Conservation (phyloP, 2,113 vertebrate species). For the Aldabrachelys gigantea region DNA sequence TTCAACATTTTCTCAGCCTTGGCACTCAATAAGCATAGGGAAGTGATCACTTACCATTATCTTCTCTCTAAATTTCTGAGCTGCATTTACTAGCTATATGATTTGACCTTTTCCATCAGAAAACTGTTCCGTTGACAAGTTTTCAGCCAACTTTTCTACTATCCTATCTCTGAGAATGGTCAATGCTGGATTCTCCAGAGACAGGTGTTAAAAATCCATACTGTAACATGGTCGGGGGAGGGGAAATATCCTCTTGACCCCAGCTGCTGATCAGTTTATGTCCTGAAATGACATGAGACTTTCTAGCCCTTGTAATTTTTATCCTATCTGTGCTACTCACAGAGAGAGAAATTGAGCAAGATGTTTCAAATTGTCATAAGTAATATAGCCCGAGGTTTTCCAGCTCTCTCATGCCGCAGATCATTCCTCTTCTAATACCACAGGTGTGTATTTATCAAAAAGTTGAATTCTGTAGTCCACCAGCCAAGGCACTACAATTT, state of each 20-base stretch:
- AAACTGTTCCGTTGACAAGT: not conserved
- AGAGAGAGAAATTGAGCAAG: not conserved
- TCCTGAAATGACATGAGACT: not conserved
- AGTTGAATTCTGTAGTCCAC: not conserved
- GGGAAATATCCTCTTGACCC: not conserved
- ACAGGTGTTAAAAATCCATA: not conserved
- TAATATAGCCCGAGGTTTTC: not conserved
- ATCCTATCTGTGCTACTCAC: not conserved
- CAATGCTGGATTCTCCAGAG: not conserved
- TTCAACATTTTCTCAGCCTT: too few species aligned
- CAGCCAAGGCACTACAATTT: not conserved
- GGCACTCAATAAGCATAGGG: too few species aligned
- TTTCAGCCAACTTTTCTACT: not conserved
- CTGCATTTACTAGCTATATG: too few species aligned
- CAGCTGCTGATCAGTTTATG: not conserved
- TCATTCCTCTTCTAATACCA: not conserved
- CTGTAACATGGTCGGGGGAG: not conserved
- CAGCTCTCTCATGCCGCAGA: not conserved
- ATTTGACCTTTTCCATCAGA: not conserved
- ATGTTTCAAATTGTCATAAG: not conserved
- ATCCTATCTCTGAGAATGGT: not conserved
- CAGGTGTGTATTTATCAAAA: not conserved
- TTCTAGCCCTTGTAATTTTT: not conserved
- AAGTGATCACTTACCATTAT: too few species aligned
- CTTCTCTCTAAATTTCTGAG: too few species aligned